phyloP scores from a whole-genome alignment of 2,113 vertebrate species.

The Phrynocephalus versicolor region DNA sequence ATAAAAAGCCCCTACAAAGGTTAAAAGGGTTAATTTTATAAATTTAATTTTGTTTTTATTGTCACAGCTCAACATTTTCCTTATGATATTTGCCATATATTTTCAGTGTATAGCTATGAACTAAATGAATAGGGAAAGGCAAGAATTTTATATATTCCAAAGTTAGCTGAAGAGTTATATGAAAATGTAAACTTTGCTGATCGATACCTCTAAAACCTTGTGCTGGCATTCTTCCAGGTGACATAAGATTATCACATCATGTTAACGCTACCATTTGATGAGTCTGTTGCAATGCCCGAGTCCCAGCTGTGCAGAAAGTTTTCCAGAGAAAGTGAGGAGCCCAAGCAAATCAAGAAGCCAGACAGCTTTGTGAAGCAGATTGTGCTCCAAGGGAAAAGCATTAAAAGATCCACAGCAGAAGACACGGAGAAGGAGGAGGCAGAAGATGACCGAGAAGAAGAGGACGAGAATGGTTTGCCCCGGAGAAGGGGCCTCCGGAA shows the following conservation, averaged over 20 bases:
- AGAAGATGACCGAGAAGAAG: conserved; percentile 87
- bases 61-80: conserved; percentile 49
- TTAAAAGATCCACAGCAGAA: conserved; percentile 85
- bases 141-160: conserved; percentile 16
- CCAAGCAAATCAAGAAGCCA: conserved; percentile 84
- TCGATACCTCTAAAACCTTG: conserved; percentile 72
- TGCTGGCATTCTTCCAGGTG: conserved; percentile 83
- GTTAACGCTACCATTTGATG: conserved; percentile 98
- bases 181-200: conserved; percentile 65
- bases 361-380: conserved; percentile 82
- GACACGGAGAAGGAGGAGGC: conserved; percentile 88
- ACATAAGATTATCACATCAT: conserved; percentile 85
- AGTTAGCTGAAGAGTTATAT: conserved; percentile 51
- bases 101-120: conserved; percentile 40
- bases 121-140: conserved; percentile 22
- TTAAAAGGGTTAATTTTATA: conserved; percentile 34
- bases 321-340: conserved; percentile 86
- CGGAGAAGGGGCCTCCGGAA: conserved; percentile 91
- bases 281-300: conserved; percentile 92
- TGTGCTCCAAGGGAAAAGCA: conserved; percentile 78
- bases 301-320: conserved; percentile 92
- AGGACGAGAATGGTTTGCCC: conserved; percentile 85
- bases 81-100: conserved; percentile 45
- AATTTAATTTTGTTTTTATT: conserved; percentile 43
- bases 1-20: conserved; percentile 42